A percentile compares a stretch with the other conserved stretches of the same genome.
Conservation (phyloP, 2,113 vertebrate genomes). For the Gymnarchus niloticus region DNA sequence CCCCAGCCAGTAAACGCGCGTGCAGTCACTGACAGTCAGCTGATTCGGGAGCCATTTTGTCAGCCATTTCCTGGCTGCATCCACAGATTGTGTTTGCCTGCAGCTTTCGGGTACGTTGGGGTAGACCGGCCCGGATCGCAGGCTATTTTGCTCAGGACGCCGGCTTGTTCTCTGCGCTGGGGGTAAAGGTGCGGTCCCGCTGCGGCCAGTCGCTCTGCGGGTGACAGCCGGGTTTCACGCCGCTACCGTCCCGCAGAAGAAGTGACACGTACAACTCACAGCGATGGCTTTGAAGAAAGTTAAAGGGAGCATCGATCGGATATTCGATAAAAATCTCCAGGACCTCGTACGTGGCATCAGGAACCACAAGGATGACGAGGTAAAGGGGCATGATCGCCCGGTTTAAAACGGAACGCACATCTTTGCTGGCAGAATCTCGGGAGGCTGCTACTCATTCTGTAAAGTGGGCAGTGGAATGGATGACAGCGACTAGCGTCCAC, state of each 20-base stretch:
- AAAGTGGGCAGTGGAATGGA: not conserved
- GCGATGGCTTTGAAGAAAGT: conserved; percentile 97
- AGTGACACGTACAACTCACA: conserved; percentile 39
- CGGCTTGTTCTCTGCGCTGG: not conserved
- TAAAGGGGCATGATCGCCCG: conserved; percentile 49
- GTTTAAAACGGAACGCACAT: not conserved
- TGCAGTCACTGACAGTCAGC: conserved; percentile 49
- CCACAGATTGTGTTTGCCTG: conserved; percentile 51
- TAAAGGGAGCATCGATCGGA: conserved; percentile 98
- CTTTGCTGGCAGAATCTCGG: not conserved
- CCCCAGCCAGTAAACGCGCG: not conserved
- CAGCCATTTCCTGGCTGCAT: conserved; percentile 69
- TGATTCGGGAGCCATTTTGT: conserved; percentile 84
- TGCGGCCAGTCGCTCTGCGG: not conserved
- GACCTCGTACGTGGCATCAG: conserved; percentile 96
- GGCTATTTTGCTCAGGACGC: not conserved
- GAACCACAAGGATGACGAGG: conserved; percentile 98
- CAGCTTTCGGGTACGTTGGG: conserved; percentile 49
- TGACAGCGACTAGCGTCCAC: not conserved
- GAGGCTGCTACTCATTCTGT: too few relatives aligned
- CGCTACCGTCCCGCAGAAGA: not conserved
- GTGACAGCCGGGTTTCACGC: not conserved
- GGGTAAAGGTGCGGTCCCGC: not conserved
- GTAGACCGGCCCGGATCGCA: not conserved
- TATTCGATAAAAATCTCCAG: conserved; percentile 99